Evolutionary conservation across 2,888 invertebrate species (phyloP), one percentile per base, ranked within the genome.

Genomic region (Callimorpha dominula): DNA sequence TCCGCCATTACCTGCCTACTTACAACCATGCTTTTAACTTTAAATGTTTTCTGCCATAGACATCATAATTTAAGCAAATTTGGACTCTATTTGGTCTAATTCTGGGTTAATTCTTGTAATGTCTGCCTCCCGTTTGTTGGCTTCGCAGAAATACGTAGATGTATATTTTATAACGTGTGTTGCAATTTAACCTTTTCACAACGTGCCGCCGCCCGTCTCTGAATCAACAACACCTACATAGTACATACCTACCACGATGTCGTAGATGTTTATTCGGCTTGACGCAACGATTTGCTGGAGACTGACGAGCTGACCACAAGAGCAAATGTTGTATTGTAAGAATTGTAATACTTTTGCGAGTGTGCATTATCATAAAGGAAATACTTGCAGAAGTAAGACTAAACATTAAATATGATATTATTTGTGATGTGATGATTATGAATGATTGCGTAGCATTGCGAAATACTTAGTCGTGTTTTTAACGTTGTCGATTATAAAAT

Each of bases 121-220:
- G 60, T n/a, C 64, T 63, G 77, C 77, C 72, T 6, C 72, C 77
- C 75, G 78, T 79, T 86, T 78, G 80, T 87, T 87, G 82, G 73
- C 81, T 88, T 89, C 83, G 87, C 86, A 87, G 89, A 88, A 89
- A 82, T 80, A 79, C 81, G 70, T 67, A 81, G 82, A 79, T 81
- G 78, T 75, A 76, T 79, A 82, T 78, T 82, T 84, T 84, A 78
- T 83, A 31, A 77, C 85, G 79, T 89, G 87, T 79, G 86, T 85
- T 81, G 88, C 85, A 90, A 86, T 78, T 86, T 85, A 84, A 87
- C 86, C 86, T 88, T 93, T 93, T 89, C 91, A 87, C 87, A 91
- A 92, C 87, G 2, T 31, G 75, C 83, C 90, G 86, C 92, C 65
- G 68, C 60, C 91, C 50, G 68, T 60, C 91, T 87, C 91, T 86